These are phyloP conservation scores for Linurgus olivaceus DNA, from an alignment of 2,797 vertebrate genomes.

Conservation along the genomic window DNA sequence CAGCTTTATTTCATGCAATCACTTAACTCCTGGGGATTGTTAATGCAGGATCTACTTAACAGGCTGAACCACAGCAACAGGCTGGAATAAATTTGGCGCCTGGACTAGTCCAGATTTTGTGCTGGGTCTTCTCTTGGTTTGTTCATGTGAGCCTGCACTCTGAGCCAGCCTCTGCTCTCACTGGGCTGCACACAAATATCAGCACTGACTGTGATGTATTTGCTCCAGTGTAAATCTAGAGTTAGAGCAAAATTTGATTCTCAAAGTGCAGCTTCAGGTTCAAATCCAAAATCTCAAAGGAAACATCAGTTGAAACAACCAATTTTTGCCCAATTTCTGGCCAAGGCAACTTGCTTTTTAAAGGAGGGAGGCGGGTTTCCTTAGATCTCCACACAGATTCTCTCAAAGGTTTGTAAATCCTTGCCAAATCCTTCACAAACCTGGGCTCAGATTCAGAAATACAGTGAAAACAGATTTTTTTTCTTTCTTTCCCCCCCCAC, in stretches of 20 bases:
- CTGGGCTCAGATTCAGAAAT: constrained; percentile 65
- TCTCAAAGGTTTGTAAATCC: constrained; percentile 60
- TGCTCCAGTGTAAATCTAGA: constrained; percentile 22
- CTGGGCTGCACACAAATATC: neutral
- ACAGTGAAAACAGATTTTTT: constrained; percentile 52
- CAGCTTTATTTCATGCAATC: neutral
- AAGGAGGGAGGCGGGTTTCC: constrained; percentile 41
- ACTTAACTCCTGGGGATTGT: neutral
- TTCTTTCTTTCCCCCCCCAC: neutral
- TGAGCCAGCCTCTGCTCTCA: neutral
- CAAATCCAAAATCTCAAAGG: constrained; percentile 55
- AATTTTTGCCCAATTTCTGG: constrained; percentile 56
- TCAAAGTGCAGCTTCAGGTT: constrained; percentile 36
- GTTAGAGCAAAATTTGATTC: constrained; percentile 25
- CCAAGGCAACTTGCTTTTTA: constrained; percentile 32
- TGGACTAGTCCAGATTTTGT: neutral
- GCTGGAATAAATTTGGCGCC: neutral
- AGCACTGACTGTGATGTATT: neutral
- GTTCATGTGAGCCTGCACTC: neutral
- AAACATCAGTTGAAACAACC: constrained; percentile 24
- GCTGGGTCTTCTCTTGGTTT: neutral
- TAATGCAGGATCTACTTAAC: neutral
- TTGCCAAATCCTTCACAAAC: constrained; percentile 65
- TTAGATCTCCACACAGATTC: constrained; percentile 60
- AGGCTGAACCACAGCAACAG: neutral